phyloP scores from a whole-genome alignment of 2,888 invertebrate genomes.

The Melitaea athalia region DNA sequence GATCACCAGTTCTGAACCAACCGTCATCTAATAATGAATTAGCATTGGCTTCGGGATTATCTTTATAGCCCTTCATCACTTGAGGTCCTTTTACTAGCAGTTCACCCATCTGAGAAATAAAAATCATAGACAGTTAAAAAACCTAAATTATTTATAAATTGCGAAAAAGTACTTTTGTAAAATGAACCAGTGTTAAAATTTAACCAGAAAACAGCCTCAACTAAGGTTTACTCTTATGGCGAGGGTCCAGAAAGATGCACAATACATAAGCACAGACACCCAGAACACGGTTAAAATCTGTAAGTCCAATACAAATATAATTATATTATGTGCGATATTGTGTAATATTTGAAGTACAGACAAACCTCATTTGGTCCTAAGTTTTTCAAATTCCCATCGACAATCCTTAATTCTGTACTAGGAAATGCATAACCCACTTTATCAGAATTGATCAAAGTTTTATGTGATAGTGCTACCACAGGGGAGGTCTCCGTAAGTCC shows the following conservation, averaged over 20 bases:
- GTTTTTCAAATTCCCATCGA: constrained; percentile 63
- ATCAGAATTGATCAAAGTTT: constrained; percentile 41
- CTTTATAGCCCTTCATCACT: constrained; percentile 90
- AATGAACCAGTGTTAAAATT: too few species aligned
- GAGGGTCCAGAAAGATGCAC: too few species aligned
- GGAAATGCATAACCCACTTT: constrained; percentile 79
- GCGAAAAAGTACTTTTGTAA: too few species aligned
- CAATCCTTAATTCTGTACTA: constrained; percentile 83
- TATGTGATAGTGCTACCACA: constrained; percentile 59
- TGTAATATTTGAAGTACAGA: background rate
- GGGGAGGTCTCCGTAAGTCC: constrained; percentile 86
- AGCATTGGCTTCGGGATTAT: constrained; percentile 87
- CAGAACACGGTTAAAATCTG: too few species aligned
- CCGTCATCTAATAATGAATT: constrained; percentile 85
- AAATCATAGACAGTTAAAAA: background rate
- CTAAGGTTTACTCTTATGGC: too few species aligned
- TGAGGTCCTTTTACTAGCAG: constrained; percentile 89
- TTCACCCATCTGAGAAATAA: constrained; percentile 83
- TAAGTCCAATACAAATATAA: too few species aligned
- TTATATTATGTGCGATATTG: too few species aligned
- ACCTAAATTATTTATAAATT: too few species aligned
- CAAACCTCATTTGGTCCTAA: constrained; percentile 72
- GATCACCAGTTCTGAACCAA: constrained; percentile 90
- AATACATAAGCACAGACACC: too few species aligned
- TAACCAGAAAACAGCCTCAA: too few species aligned